Evolutionary conservation across 2,113 vertebrate genomes (phyloP), one percentile per base, ranked within the genome.

Genomic region (Marcusenius ussheri): DNA sequence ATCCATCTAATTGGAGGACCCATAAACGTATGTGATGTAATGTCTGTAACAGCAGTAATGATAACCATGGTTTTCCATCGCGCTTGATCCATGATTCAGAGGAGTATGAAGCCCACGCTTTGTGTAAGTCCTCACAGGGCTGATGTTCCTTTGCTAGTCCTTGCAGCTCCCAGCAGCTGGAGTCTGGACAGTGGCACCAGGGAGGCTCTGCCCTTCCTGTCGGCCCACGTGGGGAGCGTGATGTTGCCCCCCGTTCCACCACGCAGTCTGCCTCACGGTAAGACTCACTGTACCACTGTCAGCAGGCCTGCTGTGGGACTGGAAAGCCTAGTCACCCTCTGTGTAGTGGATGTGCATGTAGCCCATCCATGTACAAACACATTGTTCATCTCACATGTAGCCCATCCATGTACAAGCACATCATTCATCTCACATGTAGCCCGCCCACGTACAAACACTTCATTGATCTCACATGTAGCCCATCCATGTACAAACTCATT

Each of bases 141-240:
- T 62, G 42, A 31, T 58, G 47, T 89, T 31, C 15, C 87, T 66
- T 70, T 86, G 1, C 90, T 93, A 96, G 97, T 98, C 92, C 96
- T 98, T 94, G 97, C 97, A 93, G 96, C 97, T 11, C 97, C 98
- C 94, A 98, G 98, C 89, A 99, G 98, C 93, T 99, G 97, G 98
- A 99, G 98, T 95, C 94, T 99, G 96, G 98, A 99, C 97, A 98
- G 98, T 39, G 97, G 97, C 70, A 98, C 97, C 94, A 95, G 95
- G 93, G 98, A 99, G 90, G 95, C 96, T 39, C 95, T 98, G 92
- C 97, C 97, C 88, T 98, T 98, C 96, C 96, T 97, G 92, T 96
- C 97, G 49, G 93, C 97, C 91, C 98, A 98, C 86, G 95, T 95
- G 90, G 97, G 97, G 93, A 96, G 92, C 90, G 96, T 96, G 95